Evolutionary conservation across 2,888 invertebrate genomes (phyloP).

Genomic region (Hypercompe scribonia): DNA sequence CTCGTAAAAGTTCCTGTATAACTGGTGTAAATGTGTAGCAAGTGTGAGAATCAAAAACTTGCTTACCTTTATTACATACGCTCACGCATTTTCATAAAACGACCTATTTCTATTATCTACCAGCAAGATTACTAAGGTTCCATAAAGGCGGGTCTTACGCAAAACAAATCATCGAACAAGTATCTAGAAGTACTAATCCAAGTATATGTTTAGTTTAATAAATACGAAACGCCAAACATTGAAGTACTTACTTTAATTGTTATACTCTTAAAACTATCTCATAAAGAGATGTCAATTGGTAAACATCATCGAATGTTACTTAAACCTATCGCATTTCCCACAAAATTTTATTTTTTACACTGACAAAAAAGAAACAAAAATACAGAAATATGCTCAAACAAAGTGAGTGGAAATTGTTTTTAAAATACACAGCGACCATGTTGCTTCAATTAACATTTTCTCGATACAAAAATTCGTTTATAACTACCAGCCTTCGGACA

Average conservation of each 20-base stretch:
- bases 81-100: not conserved
- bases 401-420: conserved; percentile 42
- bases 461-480: conserved; percentile 49
- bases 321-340: conserved; percentile 19
- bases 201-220: conserved; percentile 5
- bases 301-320: conserved; percentile 9
- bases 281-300: conserved; percentile 8
- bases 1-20: not conserved
- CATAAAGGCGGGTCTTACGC: not conserved
- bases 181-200: conserved; percentile 5
- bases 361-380: conserved; percentile 29
- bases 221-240: not conserved
- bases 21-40: too few species aligned
- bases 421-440: conserved; percentile 45
- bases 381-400: conserved; percentile 32
- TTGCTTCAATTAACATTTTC: conserved; percentile 29
- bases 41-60: too few species aligned
- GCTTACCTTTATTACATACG: not conserved
- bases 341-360: conserved; percentile 24
- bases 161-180: not conserved
- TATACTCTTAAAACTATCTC: conserved; percentile 8
- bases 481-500: conserved; percentile 50
- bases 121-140: not conserved
- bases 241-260: conserved; percentile 1
- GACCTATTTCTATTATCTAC: not conserved